Evolutionary conservation across 2,113 vertebrate species (phyloP).

Genomic region (Festucalex cinctus): DNA sequence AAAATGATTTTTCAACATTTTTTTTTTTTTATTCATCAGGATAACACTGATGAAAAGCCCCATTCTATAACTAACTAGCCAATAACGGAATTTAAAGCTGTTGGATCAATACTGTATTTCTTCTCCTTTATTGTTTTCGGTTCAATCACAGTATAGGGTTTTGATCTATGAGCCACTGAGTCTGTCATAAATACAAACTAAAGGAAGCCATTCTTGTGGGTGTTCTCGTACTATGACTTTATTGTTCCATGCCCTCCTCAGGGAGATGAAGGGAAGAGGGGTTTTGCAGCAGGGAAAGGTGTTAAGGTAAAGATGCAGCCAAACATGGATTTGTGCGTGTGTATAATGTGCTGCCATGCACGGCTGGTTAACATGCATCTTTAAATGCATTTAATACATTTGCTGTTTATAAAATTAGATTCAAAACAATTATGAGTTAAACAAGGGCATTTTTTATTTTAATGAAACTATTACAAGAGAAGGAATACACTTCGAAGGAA

Average conservation of each 20-base stretch:
- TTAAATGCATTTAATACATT: neutral
- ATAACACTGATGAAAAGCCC: too few relatives aligned
- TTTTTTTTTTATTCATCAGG: too few relatives aligned
- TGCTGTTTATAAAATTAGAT: neutral
- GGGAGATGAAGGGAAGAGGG: conserved; percentile 53
- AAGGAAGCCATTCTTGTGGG: neutral
- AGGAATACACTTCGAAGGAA: neutral
- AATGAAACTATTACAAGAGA: neutral
- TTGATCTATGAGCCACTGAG: neutral
- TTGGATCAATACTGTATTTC: too few relatives aligned
- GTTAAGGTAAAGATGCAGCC: conserved; percentile 42
- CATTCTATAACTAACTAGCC: neutral
- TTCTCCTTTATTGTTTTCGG: neutral
- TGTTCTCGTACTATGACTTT: conserved; percentile 15
- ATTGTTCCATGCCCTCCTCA: conserved; percentile 40
- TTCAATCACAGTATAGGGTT: neutral
- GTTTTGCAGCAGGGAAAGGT: conserved; percentile 44
- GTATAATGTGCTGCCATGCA: conserved; percentile 19
- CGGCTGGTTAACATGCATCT: conserved; percentile 6
- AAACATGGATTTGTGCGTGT: conserved; percentile 16
- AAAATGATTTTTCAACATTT: too few relatives aligned
- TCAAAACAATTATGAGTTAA: too few relatives aligned
- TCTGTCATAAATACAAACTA: neutral
- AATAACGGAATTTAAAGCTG: too few relatives aligned
- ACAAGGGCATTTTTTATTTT: neutral